phyloP scores from a whole-genome alignment of 2,888 invertebrate species.

The Drosophila lacicola region DNA sequence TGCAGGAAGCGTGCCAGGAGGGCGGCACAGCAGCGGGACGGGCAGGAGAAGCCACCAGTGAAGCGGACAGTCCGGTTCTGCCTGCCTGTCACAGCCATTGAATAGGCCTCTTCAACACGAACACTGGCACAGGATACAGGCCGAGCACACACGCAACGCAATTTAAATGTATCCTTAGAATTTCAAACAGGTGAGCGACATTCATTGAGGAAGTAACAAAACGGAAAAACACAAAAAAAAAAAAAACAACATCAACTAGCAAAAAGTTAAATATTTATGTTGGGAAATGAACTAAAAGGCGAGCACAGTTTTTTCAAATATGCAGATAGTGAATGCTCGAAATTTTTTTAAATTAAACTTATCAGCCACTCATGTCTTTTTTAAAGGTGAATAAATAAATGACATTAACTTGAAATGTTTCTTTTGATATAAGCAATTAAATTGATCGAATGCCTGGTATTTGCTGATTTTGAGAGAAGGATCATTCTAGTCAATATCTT shows the following conservation, averaged over 20 bases:
- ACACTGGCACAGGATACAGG: conserved; percentile 68
- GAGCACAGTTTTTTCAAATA: conserved; percentile 13
- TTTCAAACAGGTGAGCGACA: conserved; percentile 77
- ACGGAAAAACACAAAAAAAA: conserved; percentile 19
- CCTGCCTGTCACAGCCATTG: conserved; percentile 56
- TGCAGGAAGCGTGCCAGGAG: conserved; percentile 71
- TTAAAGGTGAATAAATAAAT: too few species aligned
- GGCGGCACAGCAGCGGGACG: conserved; percentile 31
- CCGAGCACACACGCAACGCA: conserved; percentile 69
- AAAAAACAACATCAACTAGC: not conserved
- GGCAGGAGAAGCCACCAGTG: conserved; percentile 7
- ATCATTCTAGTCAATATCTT: too few species aligned
- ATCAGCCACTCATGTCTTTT: not conserved
- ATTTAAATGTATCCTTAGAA: conserved; percentile 79
- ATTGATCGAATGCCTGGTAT: too few species aligned
- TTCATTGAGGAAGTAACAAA: conserved; percentile 49
- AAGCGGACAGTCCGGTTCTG: conserved; percentile 61
- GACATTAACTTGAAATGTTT: too few species aligned
- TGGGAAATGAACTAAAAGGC: conserved; percentile 29
- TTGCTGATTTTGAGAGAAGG: too few species aligned
- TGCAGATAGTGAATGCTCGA: conserved; percentile 8
- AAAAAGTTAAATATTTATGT: conserved; percentile 15
- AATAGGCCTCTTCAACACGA: conserved; percentile 63
- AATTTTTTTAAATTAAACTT: conserved; percentile 13
- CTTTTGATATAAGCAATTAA: too few species aligned